phyloP scores from a whole-genome alignment of 2,797 vertebrate species.

The Girardinus metallicus region DNA sequence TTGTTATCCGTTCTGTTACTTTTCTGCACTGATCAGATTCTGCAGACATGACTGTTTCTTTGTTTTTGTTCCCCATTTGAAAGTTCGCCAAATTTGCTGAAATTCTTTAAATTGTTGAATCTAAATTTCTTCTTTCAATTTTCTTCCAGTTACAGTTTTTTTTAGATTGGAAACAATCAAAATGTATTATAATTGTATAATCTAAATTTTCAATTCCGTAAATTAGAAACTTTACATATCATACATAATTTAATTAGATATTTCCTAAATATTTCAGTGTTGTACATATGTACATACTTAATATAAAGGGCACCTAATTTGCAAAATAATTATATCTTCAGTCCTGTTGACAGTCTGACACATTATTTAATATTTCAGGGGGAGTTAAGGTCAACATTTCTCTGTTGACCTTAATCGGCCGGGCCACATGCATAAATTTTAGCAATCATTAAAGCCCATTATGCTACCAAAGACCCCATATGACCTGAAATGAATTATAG shows the following conservation, averaged over 20 bases:
- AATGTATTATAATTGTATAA: not conserved
- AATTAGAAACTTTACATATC: not conserved
- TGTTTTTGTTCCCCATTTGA: not conserved
- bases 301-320: not conserved
- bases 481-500: constrained; percentile 42
- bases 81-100: not conserved
- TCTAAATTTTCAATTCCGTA: not conserved
- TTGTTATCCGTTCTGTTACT: not conserved
- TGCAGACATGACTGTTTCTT: not conserved
- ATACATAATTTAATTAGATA: not conserved
- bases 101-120: not conserved
- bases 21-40: no score
- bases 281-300: not conserved
- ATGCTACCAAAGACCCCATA: constrained; percentile 20
- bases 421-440: constrained; percentile 15
- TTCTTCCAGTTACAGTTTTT: not conserved
- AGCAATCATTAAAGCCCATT: constrained; percentile 34
- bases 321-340: constrained; percentile 24
- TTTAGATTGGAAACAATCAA: not conserved
- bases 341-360: constrained; percentile 35
- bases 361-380: constrained; percentile 37
- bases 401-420: constrained; percentile 26
- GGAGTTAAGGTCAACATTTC: constrained; percentile 38
- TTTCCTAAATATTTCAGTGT: not conserved
- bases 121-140: not conserved